phyloP scores from a whole-genome alignment of 1,140 invertebrate species.

The Vollenhovia emeryi region DNA sequence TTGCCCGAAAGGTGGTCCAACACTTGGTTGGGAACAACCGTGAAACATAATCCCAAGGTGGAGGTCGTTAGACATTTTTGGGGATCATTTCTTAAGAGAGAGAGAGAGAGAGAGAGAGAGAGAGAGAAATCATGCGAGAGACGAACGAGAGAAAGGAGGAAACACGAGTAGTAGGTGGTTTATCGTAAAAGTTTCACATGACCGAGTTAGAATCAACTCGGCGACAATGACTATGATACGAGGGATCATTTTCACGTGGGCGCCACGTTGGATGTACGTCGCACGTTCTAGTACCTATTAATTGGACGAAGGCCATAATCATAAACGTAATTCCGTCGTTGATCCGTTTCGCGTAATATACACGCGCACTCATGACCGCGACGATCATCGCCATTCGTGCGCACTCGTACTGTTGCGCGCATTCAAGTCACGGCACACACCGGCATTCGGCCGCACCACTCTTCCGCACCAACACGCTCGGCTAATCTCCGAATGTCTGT shows the following conservation, averaged over 20 bases:
- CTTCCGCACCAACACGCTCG: conserved; percentile 17
- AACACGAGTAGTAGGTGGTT: neutral
- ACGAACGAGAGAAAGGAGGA: conserved; percentile 25
- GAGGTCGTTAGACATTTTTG: conserved; percentile 58
- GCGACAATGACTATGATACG: conserved; percentile 71
- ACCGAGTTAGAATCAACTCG: conserved; percentile 75
- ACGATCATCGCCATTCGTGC: conserved; percentile 23
- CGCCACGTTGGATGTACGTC: conserved; percentile 48
- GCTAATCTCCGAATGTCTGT: neutral
- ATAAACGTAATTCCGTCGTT: conserved; percentile 72
- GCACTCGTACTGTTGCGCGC: neutral
- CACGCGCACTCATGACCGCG: neutral
- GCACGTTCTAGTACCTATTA: conserved; percentile 66
- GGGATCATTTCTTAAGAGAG: conserved; percentile 12
- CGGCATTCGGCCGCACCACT: neutral
- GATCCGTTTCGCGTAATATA: neutral
- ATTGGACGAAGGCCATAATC: conserved; percentile 81
- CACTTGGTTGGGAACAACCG: conserved; percentile 20
- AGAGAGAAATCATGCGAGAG: conserved; percentile 40
- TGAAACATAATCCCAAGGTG: conserved; percentile 68
- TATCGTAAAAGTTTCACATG: conserved; percentile 76
- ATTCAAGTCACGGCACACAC: conserved; percentile 51
- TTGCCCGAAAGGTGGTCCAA: neutral
- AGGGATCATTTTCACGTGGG: conserved; percentile 75
- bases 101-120: too few relatives aligned